Evolutionary conservation across 2,888 invertebrate species (phyloP), one percentile per base, ranked within the genome.

Genomic region (Cryptocephalus primarius): DNA sequence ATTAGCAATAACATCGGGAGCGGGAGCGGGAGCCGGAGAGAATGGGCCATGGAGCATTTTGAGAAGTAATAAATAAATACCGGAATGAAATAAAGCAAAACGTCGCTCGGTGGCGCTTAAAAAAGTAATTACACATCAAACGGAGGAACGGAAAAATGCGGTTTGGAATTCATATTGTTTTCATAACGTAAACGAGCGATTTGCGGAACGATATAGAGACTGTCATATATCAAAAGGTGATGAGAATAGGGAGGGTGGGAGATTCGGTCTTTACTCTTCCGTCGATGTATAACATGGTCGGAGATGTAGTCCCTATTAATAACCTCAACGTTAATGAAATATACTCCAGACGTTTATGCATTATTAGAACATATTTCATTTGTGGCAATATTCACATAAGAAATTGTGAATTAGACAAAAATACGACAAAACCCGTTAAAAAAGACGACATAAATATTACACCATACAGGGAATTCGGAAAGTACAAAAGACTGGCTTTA

Each of bases 91-190:
- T 65, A 65, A 66, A 64, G 64, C 63, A 58, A 56, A 59, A 53
- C 55, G 50, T 40, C 14, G 50, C 39, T n/a, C 36, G 36, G n/a
- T 36, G 43, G 48, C 59, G 59, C 55, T 61, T 58, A 62, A 68
- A 67, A 68, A 67, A 65, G 69, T 68, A 70, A 70, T 70, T 70
- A 69, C 68, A 69, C 68, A 67, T 69, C 69, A 69, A 70, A 69
- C 69, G 65, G 59, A 63, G 64, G 63, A 43, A 34, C 56, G 61
- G 64, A 69, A 69, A 69, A 69, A 69, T 69, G 68, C 65, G 69
- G 65, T 66, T 55, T 52, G 69, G 70, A 70, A 70, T 70, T 70
- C 70, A 70, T 70, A 70, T 70, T 70, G 69, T 69, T 70, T 69
- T 69, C 69, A 68, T 68, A 67, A 65, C 67, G 58, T 65, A 62